Evolutionary conservation across 2,888 invertebrate genomes (phyloP).

Genomic region (Malacosoma neustria): DNA sequence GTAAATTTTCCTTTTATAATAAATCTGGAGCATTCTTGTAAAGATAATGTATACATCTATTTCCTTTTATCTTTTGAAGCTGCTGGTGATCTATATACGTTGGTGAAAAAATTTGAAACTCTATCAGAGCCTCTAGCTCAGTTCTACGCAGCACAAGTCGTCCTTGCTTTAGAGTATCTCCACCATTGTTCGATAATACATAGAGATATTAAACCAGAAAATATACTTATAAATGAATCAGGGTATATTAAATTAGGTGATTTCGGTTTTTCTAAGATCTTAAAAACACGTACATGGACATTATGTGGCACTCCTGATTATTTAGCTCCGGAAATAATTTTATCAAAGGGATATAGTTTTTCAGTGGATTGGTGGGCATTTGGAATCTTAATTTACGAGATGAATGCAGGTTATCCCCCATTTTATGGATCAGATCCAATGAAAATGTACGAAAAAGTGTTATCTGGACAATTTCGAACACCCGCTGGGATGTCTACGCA

Average conservation of each 20-base stretch:
- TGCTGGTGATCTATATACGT: conserved; percentile 89
- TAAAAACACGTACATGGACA: conserved; percentile 87
- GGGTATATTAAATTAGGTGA: conserved; percentile 91
- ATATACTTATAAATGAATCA: conserved; percentile 81
- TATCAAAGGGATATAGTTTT: conserved; percentile 91
- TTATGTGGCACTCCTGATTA: conserved; percentile 98
- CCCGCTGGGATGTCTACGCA: conserved; percentile 85
- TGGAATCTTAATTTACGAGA: conserved; percentile 90
- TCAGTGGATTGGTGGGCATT: conserved; percentile 98
- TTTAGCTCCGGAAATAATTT: conserved; percentile 92
- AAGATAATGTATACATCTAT: conserved; percentile 88
- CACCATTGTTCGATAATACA: conserved; percentile 90
- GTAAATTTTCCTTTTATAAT: conserved; percentile 90
- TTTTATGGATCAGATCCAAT: conserved; percentile 92
- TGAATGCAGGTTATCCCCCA: conserved; percentile 92
- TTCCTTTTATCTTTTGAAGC: conserved; percentile 86
- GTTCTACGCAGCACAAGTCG: conserved; percentile 93
- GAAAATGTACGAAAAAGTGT: conserved; percentile 94
- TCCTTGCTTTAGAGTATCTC: conserved; percentile 91
- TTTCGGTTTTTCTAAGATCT: conserved; percentile 92
- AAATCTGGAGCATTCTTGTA: conserved; percentile 83
- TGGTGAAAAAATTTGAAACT: conserved; percentile 73
- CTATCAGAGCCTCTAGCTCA: conserved; percentile 83
- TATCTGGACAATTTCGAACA: conserved; percentile 88
- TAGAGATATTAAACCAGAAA: conserved; percentile 93